phyloP scores from a whole-genome alignment of 2,797 vertebrate species.

The Eulemur coronatus region DNA sequence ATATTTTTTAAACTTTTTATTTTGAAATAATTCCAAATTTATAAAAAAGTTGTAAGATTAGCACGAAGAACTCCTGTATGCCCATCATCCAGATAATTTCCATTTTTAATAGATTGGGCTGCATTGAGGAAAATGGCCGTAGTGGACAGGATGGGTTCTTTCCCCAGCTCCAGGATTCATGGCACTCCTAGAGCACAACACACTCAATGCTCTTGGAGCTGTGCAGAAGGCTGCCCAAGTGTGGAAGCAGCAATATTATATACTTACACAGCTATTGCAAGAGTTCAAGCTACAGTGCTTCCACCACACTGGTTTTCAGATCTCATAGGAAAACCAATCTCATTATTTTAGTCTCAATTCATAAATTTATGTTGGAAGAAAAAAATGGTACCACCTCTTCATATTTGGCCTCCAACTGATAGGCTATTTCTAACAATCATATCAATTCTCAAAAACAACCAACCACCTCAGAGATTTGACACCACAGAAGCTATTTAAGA shows the following conservation, averaged over 20 bases:
- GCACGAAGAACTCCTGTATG: not conserved
- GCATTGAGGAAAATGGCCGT: not conserved
- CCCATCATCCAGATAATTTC: not conserved
- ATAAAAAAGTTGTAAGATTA: not conserved
- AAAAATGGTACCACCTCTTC: not conserved
- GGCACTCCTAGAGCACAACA: not conserved
- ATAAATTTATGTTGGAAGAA: not conserved
- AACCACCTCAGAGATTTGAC: not conserved
- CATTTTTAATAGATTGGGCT: not conserved
- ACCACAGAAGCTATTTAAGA: not conserved
- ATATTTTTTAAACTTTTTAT: not conserved
- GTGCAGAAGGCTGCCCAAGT: not conserved
- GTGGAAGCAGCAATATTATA: not conserved
- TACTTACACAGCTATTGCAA: not conserved
- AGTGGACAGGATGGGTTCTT: not conserved
- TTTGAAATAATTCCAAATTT: slow-evolving; percentile 42
- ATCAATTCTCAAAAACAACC: not conserved
- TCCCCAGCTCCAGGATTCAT: not conserved
- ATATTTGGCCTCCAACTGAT: not conserved
- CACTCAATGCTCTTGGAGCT: rapidly evolving
- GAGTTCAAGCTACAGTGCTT: not conserved
- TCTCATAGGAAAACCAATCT: not conserved
- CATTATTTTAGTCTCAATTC: not conserved
- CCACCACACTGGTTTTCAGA: not conserved
- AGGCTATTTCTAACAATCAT: not conserved